phyloP scores from a whole-genome alignment of 2,888 invertebrate genomes.

The Scaptomyza caliginosa region DNA sequence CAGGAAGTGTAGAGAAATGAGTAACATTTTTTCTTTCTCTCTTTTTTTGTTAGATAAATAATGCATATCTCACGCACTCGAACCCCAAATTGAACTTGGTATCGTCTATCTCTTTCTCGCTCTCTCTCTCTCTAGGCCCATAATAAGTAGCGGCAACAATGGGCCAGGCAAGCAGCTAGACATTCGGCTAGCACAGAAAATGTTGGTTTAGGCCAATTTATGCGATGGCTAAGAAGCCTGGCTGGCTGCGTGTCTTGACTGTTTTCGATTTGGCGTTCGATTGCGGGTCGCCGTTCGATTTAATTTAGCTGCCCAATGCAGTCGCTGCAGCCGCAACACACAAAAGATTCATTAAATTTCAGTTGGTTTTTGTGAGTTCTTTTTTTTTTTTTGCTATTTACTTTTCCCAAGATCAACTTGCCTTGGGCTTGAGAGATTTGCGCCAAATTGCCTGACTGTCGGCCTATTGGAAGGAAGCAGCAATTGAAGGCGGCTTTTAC shows the following conservation, averaged over 20 bases:
- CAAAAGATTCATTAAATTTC: constrained; percentile 71
- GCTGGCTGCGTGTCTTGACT: constrained; percentile 48
- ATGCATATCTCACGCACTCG: constrained; percentile 83
- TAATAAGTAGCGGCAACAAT: constrained; percentile 62
- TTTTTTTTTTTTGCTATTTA: constrained; percentile 68
- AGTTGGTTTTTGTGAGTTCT: too few relatives aligned
- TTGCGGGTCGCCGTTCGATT: constrained; percentile 57
- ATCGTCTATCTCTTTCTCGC: background rate
- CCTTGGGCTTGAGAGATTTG: constrained; percentile 59
- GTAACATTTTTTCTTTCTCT: constrained; percentile 61
- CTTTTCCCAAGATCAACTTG: constrained; percentile 74
- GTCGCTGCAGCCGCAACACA: constrained; percentile 22
- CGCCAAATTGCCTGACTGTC: constrained; percentile 60
- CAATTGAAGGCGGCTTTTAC: constrained; percentile 35
- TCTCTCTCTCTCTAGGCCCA: constrained; percentile 50
- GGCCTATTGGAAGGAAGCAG: background rate
- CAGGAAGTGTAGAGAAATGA: constrained; percentile 66
- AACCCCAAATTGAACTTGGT: constrained; percentile 45
- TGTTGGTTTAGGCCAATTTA: constrained; percentile 62
- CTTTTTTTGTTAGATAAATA: constrained; percentile 78
- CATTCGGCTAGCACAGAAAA: background rate
- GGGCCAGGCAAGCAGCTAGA: constrained; percentile 9
- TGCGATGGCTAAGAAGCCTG: constrained; percentile 34
- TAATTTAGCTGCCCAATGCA: constrained; percentile 61
- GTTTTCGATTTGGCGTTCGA: constrained; percentile 68